Evolutionary conservation across 2,888 invertebrate species (phyloP).

Genomic region (Sesamia inferens): DNA sequence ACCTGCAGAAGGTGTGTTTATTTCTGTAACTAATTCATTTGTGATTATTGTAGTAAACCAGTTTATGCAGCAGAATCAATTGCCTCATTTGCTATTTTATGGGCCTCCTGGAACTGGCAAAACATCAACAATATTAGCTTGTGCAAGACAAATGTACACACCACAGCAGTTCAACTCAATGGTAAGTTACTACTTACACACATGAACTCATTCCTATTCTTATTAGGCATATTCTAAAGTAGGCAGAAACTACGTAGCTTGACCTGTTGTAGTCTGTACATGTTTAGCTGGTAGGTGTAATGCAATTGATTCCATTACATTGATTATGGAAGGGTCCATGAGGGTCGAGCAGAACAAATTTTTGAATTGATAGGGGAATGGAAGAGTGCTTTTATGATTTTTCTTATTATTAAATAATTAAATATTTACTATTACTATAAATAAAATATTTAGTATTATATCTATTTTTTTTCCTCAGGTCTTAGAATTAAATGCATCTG

Average conservation of each 20-base stretch:
- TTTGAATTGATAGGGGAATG: too few species aligned
- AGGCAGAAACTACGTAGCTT: background rate
- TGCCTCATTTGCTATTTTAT: slow-evolving; percentile 99
- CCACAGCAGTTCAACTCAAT: slow-evolving; percentile 97
- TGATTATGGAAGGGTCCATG: too few species aligned
- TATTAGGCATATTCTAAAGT: background rate
- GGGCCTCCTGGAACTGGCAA: slow-evolving; percentile 99
- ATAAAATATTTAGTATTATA: too few species aligned
- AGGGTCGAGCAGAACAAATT: too few species aligned
- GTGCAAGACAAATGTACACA: slow-evolving; percentile 97
- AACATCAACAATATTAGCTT: slow-evolving; percentile 99
- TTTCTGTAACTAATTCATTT: slow-evolving; percentile 78
- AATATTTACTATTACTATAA: too few species aligned
- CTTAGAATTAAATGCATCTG: slow-evolving; percentile 98
- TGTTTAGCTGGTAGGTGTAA: too few species aligned
- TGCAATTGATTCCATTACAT: too few species aligned
- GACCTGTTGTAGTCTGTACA: too few species aligned
- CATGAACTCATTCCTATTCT: background rate
- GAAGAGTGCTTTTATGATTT: too few species aligned
- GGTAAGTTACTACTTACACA: slow-evolving; percentile 88
- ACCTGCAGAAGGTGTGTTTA: background rate
- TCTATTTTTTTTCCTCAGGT: slow-evolving; percentile 89
- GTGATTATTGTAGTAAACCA: slow-evolving; percentile 90
- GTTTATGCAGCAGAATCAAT: slow-evolving; percentile 96
- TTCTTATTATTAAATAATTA: too few species aligned